Percentiles rank a stretch among this genome's conserved stretches.
These are phyloP conservation scores for Cataglyphis cursor DNA, from an alignment of 2,888 invertebrate genomes.

Conservation along the genomic window DNA sequence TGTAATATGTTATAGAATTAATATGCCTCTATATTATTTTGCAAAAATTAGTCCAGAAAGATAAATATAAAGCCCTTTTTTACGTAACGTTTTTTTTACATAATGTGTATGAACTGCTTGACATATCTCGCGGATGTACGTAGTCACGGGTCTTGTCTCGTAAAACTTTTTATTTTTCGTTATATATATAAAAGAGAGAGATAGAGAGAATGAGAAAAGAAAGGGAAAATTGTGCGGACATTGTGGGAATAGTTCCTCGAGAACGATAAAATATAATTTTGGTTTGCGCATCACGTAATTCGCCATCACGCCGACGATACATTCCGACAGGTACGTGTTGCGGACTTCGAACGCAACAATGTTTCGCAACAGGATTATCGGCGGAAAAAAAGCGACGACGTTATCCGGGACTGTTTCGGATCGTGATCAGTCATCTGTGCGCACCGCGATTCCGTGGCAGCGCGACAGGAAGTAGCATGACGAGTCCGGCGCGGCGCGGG, in stretches of 20 bases:
- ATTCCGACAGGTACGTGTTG: conserved; percentile 52
- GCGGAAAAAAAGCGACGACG: conserved; percentile 63
- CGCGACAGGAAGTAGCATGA: neutral
- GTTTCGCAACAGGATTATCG: conserved; percentile 74
- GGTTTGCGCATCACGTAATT: conserved; percentile 60
- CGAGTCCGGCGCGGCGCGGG: neutral
- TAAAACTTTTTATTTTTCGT: conserved; percentile 24
- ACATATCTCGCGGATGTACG: conserved; percentile 4
- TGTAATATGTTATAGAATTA: neutral
- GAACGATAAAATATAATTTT: conserved; percentile 74
- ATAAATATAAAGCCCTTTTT: conserved; percentile 13
- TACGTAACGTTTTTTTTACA: neutral
- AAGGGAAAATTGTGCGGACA: conserved; percentile 12
- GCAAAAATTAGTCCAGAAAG: neutral
- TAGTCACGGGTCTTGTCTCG: neutral
- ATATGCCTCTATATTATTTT: neutral
- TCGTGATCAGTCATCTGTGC: conserved; percentile 69
- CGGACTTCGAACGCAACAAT: conserved; percentile 61
- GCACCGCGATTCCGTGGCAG: conserved; percentile 40
- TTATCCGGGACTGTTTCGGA: conserved; percentile 68
- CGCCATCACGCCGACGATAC: conserved; percentile 60
- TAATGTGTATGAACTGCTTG: neutral
- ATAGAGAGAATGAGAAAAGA: neutral
- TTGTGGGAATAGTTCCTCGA: conserved; percentile 55
- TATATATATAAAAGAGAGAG: conserved; percentile 11